phyloP scores from a whole-genome alignment of 2,888 invertebrate genomes.

The Ditula angustiorana region DNA sequence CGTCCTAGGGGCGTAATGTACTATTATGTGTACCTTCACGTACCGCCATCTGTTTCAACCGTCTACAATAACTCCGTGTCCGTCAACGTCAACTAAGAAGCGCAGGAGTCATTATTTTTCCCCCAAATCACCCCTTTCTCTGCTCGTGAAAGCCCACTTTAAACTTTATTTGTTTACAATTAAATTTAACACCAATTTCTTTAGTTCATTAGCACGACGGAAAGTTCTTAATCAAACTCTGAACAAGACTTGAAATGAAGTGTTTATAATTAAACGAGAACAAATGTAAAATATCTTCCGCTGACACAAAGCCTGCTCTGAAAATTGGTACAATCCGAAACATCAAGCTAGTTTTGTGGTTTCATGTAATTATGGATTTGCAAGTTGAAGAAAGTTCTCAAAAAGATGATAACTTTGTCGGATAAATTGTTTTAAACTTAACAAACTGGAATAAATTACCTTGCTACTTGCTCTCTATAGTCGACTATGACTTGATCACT shows the following conservation, averaged over 20 bases:
- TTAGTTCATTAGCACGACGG: background rate
- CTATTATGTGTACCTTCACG: background rate
- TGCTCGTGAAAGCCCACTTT: background rate
- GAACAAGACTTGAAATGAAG: background rate
- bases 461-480: no score
- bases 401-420: no score
- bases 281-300: background rate
- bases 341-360: no score
- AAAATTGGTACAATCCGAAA: background rate
- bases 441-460: no score
- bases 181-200: conserved; percentile 5
- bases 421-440: no score
- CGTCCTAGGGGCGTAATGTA: no score
- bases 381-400: no score
- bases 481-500: no score
- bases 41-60: background rate
- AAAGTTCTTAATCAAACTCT: conserved; percentile 7
- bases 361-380: no score
- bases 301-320: background rate
- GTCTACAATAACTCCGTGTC: background rate
- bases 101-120: background rate
- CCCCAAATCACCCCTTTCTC: background rate
- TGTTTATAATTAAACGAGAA: background rate
- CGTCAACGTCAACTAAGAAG: background rate
- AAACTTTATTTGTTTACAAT: conserved; percentile 22